Base-by-base conservation (phyloP, 1,140 invertebrate species). In the Conus ventricosus region DNA sequence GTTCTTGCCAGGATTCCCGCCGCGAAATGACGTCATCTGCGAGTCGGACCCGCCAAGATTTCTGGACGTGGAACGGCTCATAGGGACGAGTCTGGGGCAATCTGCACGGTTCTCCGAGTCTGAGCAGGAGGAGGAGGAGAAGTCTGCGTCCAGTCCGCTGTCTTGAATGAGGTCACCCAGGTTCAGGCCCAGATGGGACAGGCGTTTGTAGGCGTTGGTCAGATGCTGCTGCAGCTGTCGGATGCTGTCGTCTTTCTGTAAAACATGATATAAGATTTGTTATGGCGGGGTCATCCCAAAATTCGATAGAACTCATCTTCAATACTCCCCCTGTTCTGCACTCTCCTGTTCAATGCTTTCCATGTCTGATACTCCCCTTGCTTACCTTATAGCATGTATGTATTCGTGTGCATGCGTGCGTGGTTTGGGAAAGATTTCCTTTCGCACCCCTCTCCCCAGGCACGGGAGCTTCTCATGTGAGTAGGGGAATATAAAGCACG, bases 231-330 rank as follows among this genome's bases (percentile, higher is more conserved):
- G 87, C 5, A 93, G 85, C 0, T 87, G 83, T 53, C 91, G 87
- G 67, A 93, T 90, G n/a, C 84, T 83, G 2, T 57, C 25, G 27
- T 91, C 85, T 90, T 92, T 93, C 92, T 93, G 90, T 3, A 91
- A 91, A 80, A 80, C 57, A 60, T 8, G 8, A 60, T 1, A 8
- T 11, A 60, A 4, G 57, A 39, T 39, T 39, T 39, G 3, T 39
- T 3, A 39, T 39, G 39, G 39, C 39, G 39, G 39, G 39, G 39
- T 39, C 39, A 39, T 39, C 39, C 3, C 39, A 39, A 3, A 1
- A 39, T 39, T 39, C 39, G 3, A 39, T 39, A 39, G 39, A 39
- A 39, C 39, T 39, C 39, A 39, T 39, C 0, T 39, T 39, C 3
- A 3, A 39, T 39, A 3, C 39, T 39, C 39, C 39, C 39, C 39